A percentile compares a stretch with the other conserved stretches of the same genome.
Conservation (phyloP, 1,140 invertebrate species). For the Hyphantria cunea region DNA sequence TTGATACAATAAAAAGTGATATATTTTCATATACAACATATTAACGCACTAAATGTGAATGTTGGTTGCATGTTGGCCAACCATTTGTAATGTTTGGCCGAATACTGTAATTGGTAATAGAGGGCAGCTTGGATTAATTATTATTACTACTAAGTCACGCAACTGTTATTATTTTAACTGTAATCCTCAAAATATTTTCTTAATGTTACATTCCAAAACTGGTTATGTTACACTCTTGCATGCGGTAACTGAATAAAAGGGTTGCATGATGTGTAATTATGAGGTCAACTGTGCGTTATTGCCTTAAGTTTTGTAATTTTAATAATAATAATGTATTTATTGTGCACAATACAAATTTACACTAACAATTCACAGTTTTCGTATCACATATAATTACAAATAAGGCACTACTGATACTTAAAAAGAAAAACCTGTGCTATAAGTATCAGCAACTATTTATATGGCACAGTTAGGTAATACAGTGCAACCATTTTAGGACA, state of each 20-base stretch:
- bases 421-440: no score
- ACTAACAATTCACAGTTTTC: no score
- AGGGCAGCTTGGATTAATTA: conserved; percentile 28
- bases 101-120: conserved; percentile 31
- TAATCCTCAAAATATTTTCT: conserved; percentile 6
- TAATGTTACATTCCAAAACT: conserved; percentile 2
- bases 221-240: conserved; percentile 1
- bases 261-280: neutral
- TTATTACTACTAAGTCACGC: conserved; percentile 30
- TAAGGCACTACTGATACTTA: no score
- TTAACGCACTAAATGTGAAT: conserved; percentile 19
- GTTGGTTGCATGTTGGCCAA: conserved; percentile 29
- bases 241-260: neutral
- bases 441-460: no score
- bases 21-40: conserved; percentile 25
- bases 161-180: conserved; percentile 10
- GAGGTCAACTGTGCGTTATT: no score
- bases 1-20: conserved; percentile 11
- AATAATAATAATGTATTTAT: no score
- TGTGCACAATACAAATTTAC: no score
- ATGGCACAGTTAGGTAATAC: no score
- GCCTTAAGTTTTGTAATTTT: no score
- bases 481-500: no score
- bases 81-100: conserved; percentile 35
- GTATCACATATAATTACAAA: no score